Base-by-base conservation (phyloP, 2,888 invertebrate species). In the Volucella inflata region DNA sequence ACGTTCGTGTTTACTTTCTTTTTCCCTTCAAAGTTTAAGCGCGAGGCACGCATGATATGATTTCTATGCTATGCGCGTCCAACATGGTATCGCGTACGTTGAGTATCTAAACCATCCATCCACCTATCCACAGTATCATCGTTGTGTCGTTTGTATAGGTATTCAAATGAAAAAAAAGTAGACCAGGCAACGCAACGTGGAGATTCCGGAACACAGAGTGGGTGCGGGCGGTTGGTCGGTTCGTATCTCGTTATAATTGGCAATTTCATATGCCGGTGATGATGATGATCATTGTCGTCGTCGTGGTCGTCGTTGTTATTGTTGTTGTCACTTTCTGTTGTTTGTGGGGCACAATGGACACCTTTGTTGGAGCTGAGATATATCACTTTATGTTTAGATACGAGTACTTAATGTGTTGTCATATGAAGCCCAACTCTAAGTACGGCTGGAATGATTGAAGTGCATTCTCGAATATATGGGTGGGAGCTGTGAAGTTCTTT, bases 401-500 rank as follows among this genome's bases (percentile, higher is more conserved):
- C n/a, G n/a, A n/a, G n/a, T n/a, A 74, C 75, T 75, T 64, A 6
- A 1, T 64, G 64, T 48, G 51, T 65, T 64, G 57, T 74, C 59
- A 78, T 55, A 55, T 30, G 50, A 74, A 46, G 59, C 30, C 62
- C 60, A 74, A 50, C 38, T 21, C 55, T 67, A 60, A 70, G 60
- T 44, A 60, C 53, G 75, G 30, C 4, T 30, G 36, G 84, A 80
- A 75, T 75, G 70, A 84, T 76, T 80, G 75, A 80, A 84, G 75
- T 80, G 84, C 84, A 80, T 84, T 84, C 79, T n/a, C n/a, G n/a
- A n/a, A 71, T 60, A 71, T 79, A 84, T 84, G 50, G 51, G 80
- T 76, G 64, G 84, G 79, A 67, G 80, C 65, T 67, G 16, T 53
- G 2, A n/a, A 30, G 30, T 30, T 30, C 6, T 21, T 30, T 30